phyloP scores from a whole-genome alignment of 2,888 invertebrate species.

The Melinaea menophilus region DNA sequence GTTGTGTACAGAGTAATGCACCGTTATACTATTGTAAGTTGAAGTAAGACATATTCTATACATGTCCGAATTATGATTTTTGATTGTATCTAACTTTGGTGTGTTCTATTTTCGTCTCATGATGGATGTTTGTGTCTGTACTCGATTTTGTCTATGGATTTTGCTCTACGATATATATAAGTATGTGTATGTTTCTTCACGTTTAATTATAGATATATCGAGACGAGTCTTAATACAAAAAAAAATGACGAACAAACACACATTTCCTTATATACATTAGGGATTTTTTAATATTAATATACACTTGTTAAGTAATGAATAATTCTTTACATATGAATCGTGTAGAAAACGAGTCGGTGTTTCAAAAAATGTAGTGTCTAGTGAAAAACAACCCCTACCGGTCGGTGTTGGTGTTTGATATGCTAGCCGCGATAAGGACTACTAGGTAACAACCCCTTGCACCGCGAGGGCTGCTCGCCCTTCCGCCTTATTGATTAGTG shows the following conservation, averaged over 20 bases:
- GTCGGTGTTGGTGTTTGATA: conserved; percentile 66
- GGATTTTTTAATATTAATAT: too few relatives aligned
- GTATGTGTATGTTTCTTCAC: too few relatives aligned
- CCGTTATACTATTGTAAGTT: conserved; percentile 75
- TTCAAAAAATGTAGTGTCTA: conserved; percentile 15
- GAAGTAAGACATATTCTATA: conserved; percentile 66
- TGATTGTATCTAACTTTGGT: conserved; percentile 20
- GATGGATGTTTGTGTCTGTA: neutral
- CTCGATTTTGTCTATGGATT: neutral
- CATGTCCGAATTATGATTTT: conserved; percentile 61
- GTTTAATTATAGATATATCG: too few relatives aligned
- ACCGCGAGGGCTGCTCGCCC: conserved; percentile 66
- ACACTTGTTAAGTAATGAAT: too few relatives aligned
- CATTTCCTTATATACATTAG: too few relatives aligned
- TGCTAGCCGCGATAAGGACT: conserved; percentile 68
- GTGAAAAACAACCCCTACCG: conserved; percentile 19
- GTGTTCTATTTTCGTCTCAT: neutral
- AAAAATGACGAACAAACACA: too few relatives aligned
- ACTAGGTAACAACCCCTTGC: conserved; percentile 74
- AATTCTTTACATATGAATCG: too few relatives aligned
- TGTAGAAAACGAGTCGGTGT: conserved; percentile 10
- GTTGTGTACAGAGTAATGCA: conserved; percentile 63
- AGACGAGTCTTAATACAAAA: too few relatives aligned
- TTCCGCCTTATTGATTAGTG: conserved; percentile 74
- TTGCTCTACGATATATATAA: neutral